These are phyloP conservation scores for Aplidium turbinatum DNA, from an alignment of 23 tunicate species.

Conservation along the genomic window DNA sequence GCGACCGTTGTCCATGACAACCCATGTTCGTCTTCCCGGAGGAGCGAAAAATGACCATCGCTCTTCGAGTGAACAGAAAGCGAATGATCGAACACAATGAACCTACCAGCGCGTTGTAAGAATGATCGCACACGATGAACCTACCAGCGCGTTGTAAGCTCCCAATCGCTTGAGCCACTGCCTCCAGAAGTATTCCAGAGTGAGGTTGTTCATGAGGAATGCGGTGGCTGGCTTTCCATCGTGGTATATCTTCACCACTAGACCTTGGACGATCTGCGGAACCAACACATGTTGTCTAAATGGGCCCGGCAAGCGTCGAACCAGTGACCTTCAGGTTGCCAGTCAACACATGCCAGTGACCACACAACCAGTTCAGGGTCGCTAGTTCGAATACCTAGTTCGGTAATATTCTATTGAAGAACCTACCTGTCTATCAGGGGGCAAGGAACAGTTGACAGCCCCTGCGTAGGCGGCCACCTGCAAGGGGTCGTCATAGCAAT, in stretches of 20 bases:
- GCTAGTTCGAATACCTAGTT: not conserved
- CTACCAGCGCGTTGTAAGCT: not conserved
- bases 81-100: no score
- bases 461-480: conserved; percentile 93
- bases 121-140: no score
- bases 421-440: conserved; percentile 23
- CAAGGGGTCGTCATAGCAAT: conserved; percentile 82
- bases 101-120: conserved; percentile 4
- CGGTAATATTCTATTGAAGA: not conserved
- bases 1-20: no score
- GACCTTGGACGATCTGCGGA: conserved; percentile 39
- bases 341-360: not conserved
- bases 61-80: no score
- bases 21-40: no score
- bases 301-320: no score
- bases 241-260: conserved; percentile 71
- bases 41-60: no score
- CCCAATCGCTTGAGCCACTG: conserved; percentile 65
- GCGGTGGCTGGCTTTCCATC: conserved; percentile 74
- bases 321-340: not conserved
- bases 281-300: not conserved
- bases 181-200: conserved; percentile 72
- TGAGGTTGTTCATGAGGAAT: conserved; percentile 46
- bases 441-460: conserved; percentile 35
- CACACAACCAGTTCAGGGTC: not conserved